Conservation (phyloP, 2,113 vertebrate genomes). For the Diadophis punctatus region DNA sequence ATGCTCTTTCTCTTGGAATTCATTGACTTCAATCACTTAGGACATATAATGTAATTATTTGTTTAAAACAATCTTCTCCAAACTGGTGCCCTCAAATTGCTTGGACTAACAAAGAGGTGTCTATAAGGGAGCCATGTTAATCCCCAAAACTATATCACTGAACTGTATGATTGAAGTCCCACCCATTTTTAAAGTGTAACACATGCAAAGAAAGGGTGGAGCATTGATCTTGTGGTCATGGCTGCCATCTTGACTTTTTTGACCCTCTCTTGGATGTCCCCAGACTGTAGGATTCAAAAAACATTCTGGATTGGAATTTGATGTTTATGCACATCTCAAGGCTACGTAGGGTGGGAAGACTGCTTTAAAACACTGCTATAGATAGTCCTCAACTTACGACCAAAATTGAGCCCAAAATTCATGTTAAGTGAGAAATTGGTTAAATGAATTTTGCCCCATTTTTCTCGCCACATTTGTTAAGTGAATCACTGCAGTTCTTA, state of each 20-base stretch:
- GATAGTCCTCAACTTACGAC: too few relatives aligned
- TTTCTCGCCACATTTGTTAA: too few relatives aligned
- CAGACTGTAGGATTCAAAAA: neutral
- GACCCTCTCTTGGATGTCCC: neutral
- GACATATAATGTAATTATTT: neutral
- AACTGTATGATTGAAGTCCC: neutral
- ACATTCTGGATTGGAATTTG: neutral
- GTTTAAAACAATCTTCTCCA: neutral
- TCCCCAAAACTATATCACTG: neutral
- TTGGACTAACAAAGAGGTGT: neutral
- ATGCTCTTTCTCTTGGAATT: neutral
- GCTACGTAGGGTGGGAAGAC: neutral
- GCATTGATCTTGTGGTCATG: neutral
- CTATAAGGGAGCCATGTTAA: neutral
- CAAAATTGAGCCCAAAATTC: too few relatives aligned
- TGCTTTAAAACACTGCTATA: neutral
- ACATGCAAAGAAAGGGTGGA: neutral
- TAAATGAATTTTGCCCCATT: too few relatives aligned
- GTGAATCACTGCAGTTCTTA: too few relatives aligned
- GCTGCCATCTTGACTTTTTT: neutral
- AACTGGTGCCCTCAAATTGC: neutral
- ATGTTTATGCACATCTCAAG: neutral
- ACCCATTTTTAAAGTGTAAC: neutral
- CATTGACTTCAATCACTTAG: slow-evolving; percentile 43
- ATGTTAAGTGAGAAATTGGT: too few relatives aligned